phyloP scores from a whole-genome alignment of 2,797 vertebrate genomes.

The Pseudotriccus pelzelni region DNA sequence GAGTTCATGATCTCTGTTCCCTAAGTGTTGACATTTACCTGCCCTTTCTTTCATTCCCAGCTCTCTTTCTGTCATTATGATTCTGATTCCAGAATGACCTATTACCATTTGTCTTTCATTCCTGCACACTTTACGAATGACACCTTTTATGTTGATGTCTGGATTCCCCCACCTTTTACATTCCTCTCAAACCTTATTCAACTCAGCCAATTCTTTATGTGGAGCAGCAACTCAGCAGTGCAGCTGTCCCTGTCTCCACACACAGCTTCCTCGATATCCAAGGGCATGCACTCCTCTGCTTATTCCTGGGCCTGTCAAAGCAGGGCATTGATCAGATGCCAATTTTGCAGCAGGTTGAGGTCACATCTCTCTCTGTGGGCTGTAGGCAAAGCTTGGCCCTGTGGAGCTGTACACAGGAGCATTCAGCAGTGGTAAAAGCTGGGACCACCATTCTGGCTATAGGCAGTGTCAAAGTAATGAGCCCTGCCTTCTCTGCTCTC shows the following conservation, averaged over 20 bases:
- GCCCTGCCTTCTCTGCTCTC: not conserved
- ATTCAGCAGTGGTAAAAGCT: not conserved
- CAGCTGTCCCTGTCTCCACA: not conserved
- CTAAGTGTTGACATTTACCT: constrained; percentile 62
- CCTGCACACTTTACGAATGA: constrained; percentile 30
- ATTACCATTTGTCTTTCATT: constrained; percentile 51
- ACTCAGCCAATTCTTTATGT: not conserved
- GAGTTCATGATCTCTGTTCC: constrained; percentile 58
- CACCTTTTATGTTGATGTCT: constrained; percentile 31
- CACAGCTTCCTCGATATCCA: not conserved
- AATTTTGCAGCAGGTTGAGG: not conserved
- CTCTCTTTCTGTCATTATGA: constrained; percentile 54
- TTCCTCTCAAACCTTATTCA: not conserved
- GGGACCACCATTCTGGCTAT: not conserved
- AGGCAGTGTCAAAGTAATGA: not conserved
- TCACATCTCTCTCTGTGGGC: not conserved
- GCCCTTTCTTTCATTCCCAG: constrained; percentile 64
- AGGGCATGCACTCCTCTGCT: not conserved
- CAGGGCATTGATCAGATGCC: not conserved
- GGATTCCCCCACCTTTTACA: constrained; percentile 5
- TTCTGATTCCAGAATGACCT: constrained; percentile 54
- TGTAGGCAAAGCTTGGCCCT: not conserved
- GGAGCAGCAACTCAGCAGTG: not conserved
- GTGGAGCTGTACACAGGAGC: not conserved
- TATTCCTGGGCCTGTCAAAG: not conserved